Conservation (phyloP, 2,113 vertebrate genomes). For the Cairina moschata region DNA sequence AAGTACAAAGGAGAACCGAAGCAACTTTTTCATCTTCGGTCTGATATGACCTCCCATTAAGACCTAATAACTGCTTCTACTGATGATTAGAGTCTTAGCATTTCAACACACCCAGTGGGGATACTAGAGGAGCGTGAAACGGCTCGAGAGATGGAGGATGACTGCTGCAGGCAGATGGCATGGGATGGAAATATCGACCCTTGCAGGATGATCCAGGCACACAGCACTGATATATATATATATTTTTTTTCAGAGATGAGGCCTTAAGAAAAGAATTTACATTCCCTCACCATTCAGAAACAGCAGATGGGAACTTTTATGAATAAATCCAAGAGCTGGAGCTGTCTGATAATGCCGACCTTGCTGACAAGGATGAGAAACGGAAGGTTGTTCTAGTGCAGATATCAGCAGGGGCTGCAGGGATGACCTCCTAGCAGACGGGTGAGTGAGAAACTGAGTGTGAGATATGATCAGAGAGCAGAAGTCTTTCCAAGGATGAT, state of each 20-base stretch:
- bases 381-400: background rate
- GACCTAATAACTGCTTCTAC: background rate
- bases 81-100: background rate
- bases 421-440: background rate
- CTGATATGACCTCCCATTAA: background rate
- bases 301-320: background rate
- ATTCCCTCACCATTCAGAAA: background rate
- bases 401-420: background rate
- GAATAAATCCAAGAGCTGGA: background rate
- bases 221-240: background rate
- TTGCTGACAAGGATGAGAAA: background rate
- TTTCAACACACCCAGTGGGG: rapidly evolving
- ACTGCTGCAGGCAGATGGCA: background rate
- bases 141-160: background rate
- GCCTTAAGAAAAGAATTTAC: background rate
- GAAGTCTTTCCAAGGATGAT: background rate
- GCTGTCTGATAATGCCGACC: background rate
- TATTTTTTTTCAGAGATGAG: background rate
- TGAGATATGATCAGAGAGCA: background rate
- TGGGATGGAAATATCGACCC: rapidly evolving
- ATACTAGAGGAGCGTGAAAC: background rate
- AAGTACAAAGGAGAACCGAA: background rate
- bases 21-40: background rate
- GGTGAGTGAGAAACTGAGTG: background rate
- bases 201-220: background rate